These are phyloP conservation scores for Cryptoblepharus egeriae DNA, from an alignment of 2,797 vertebrate species.

Conservation along the genomic window DNA sequence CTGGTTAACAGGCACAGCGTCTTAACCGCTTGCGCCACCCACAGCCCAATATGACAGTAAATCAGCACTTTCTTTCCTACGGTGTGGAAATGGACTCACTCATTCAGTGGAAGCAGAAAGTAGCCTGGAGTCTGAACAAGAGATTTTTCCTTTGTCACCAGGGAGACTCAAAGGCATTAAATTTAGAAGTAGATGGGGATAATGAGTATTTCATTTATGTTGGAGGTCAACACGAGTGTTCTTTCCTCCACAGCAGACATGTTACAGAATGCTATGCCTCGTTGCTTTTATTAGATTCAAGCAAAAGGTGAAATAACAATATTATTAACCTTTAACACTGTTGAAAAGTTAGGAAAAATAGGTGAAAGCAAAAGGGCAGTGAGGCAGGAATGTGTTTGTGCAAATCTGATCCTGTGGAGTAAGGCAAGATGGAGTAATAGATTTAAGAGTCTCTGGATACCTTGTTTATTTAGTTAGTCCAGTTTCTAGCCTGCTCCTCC, in stretches of 20 bases:
- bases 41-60: background rate
- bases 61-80: background rate
- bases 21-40: no score
- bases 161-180: slow-evolving; percentile 70
- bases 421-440: slow-evolving; percentile 20
- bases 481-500: background rate
- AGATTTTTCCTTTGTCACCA: slow-evolving; percentile 44
- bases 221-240: slow-evolving; percentile 75
- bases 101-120: slow-evolving; percentile 35
- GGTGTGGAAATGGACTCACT: background rate
- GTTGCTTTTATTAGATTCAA: slow-evolving; percentile 78
- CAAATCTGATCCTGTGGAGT: background rate
- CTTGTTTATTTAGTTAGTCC: slow-evolving; percentile 16
- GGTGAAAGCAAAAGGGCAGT: slow-evolving; percentile 51
- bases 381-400: slow-evolving; percentile 18
- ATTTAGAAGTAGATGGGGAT: slow-evolving; percentile 67
- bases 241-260: slow-evolving; percentile 73
- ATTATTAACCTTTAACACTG: slow-evolving; percentile 77
- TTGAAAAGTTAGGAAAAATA: slow-evolving; percentile 74
- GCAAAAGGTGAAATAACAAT: slow-evolving; percentile 76
- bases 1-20: no score
- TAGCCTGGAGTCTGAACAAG: slow-evolving; percentile 44
- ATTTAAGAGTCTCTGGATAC: slow-evolving; percentile 24
- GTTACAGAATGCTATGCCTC: slow-evolving; percentile 74
- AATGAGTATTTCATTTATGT: slow-evolving; percentile 77